phyloP scores from a whole-genome alignment of 2,113 vertebrate species.

The Carollia perspicillata region DNA sequence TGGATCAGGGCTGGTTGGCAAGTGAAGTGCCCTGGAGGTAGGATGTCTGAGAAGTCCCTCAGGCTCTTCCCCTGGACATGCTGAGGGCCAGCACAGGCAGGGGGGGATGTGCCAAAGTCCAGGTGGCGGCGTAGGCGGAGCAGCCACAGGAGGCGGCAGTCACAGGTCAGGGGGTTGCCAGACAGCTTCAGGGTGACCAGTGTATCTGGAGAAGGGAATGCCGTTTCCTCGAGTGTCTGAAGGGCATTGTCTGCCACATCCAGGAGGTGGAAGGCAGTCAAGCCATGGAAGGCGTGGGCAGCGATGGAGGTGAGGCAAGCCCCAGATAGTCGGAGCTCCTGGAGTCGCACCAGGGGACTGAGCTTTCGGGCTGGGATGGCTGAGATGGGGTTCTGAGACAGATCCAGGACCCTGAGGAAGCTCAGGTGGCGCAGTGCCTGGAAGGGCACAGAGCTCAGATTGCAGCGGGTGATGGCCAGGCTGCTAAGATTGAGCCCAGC shows the following conservation, averaged over 20 bases:
- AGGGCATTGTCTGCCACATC: conserved; percentile 90
- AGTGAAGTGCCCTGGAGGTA: conserved; percentile 85
- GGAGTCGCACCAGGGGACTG: conserved; percentile 84
- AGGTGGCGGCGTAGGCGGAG: conserved; percentile 82
- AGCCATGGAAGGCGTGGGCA: conserved; percentile 86
- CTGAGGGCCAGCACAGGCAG: conserved; percentile 84
- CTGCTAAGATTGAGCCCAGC: conserved; percentile 88
- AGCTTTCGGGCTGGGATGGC: conserved; percentile 82
- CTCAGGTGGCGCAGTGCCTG: conserved; percentile 85
- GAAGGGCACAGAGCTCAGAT: conserved; percentile 87
- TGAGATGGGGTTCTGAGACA: conserved; percentile 91
- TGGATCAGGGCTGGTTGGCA: conserved; percentile 85
- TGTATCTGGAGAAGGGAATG: conserved; percentile 88
- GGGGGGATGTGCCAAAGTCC: conserved; percentile 86
- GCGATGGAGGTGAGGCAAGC: conserved; percentile 86
- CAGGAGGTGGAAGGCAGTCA: conserved; percentile 85
- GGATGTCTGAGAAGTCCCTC: conserved; percentile 86
- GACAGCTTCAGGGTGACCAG: conserved; percentile 88
- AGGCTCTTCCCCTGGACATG: conserved; percentile 81
- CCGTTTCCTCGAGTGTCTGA: conserved; percentile 86
- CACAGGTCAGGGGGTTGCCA: conserved; percentile 89
- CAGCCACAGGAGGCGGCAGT: conserved; percentile 92
- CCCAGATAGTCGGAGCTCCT: conserved; percentile 89
- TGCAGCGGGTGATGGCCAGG: conserved; percentile 87
- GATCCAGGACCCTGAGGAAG: conserved; percentile 87